phyloP scores from a whole-genome alignment of 2,797 vertebrate genomes.

The Ctenosaura bakeri region DNA sequence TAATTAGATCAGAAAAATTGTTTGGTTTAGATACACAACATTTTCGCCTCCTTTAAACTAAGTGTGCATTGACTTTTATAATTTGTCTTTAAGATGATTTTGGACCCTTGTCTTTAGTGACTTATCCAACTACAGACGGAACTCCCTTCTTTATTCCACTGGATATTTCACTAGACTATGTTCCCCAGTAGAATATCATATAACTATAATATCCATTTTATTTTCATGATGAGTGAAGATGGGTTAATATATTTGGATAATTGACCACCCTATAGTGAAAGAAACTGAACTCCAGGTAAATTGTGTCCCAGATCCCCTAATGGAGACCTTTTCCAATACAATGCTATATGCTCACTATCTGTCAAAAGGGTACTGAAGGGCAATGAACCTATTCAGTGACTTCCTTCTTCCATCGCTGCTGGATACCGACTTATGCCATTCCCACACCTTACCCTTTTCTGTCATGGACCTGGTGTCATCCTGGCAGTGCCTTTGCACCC shows the following conservation, averaged over 20 bases:
- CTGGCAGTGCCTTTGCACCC: too few relatives aligned
- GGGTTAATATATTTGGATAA: conserved; percentile 37
- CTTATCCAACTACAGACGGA: not conserved
- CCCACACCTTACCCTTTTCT: too few relatives aligned
- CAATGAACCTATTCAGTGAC: conserved; percentile 1
- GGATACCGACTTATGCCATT: too few relatives aligned
- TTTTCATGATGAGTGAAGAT: conserved; percentile 35
- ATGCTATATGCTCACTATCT: conserved; percentile 7
- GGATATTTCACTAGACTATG: not conserved
- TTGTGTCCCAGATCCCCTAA: conserved; percentile 37
- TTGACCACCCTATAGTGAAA: conserved; percentile 38
- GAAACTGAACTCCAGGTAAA: conserved; percentile 17
- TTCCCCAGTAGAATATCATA: conserved; percentile 26
- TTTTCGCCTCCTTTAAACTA: not conserved
- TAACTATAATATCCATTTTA: conserved; percentile 20
- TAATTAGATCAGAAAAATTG: too few relatives aligned
- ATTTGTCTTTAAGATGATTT: not conserved
- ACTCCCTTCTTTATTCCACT: not conserved
- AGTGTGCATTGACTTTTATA: not conserved
- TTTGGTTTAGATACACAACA: not conserved
- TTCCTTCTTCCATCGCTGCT: too few relatives aligned
- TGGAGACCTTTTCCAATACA: conserved; percentile 2
- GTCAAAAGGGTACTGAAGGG: not conserved
- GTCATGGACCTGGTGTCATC: too few relatives aligned
- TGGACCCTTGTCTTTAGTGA: conserved; percentile 2